Evolutionary conservation across 2,888 invertebrate species (phyloP).

Genomic region (Prenolepis imparis): DNA sequence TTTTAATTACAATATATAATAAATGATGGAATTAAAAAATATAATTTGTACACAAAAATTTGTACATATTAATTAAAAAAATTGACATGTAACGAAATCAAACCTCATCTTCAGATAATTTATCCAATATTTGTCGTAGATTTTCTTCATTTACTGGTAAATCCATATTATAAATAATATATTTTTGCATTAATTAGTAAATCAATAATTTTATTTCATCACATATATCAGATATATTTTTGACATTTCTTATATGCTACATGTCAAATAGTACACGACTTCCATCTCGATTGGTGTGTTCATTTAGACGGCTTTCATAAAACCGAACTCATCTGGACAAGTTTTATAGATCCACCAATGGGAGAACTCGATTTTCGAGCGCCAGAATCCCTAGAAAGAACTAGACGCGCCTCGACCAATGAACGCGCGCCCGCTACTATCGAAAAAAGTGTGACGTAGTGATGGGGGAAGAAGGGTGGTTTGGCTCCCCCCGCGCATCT

Average conservation of each 20-base stretch:
- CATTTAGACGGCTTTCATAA: too few species aligned
- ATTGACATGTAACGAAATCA: neutral
- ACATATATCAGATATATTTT: neutral
- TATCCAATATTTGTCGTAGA: slow-evolving; percentile 77
- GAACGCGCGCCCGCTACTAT: slow-evolving; percentile 69
- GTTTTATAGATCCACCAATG: too few species aligned
- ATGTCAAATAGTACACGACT: neutral
- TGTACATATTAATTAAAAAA: slow-evolving; percentile 4
- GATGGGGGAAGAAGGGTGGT: slow-evolving; percentile 14
- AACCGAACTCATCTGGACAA: too few species aligned
- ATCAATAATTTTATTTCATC: neutral
- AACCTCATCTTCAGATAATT: slow-evolving; percentile 82
- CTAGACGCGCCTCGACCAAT: neutral
- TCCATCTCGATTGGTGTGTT: too few species aligned
- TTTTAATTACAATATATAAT: neutral
- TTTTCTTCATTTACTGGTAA: slow-evolving; percentile 78
- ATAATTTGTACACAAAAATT: neutral
- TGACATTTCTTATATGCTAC: neutral
- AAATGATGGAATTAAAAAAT: neutral
- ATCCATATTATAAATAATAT: slow-evolving; percentile 70
- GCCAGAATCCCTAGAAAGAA: neutral
- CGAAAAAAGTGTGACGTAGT: neutral
- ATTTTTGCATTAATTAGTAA: neutral
- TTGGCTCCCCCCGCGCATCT: slow-evolving; percentile 78
- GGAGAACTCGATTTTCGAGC: too few species aligned